phyloP scores from a whole-genome alignment of 92 coral and sea anemone species.

The Epizoanthus ramosus region DNA sequence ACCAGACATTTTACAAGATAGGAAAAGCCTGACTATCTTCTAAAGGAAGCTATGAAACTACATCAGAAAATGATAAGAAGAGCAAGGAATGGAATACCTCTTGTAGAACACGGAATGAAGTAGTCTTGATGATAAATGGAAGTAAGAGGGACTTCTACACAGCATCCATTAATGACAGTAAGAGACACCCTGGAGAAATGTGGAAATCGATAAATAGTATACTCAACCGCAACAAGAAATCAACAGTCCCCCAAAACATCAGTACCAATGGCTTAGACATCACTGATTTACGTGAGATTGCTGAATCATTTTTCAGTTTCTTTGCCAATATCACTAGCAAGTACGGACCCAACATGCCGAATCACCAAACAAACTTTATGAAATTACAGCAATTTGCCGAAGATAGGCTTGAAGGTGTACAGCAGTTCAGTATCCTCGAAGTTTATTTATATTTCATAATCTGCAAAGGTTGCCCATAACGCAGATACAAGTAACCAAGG shows the following conservation, averaged over 20 bases:
- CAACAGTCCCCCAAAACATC: constrained; percentile 1
- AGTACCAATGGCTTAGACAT: not conserved
- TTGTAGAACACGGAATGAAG: constrained; percentile 6
- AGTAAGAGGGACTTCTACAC: constrained; percentile 11
- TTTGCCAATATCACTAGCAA: constrained; percentile 2
- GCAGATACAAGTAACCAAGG: no score
- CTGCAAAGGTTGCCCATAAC: no score
- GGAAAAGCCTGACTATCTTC: constrained; percentile 6
- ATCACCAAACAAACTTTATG: not conserved
- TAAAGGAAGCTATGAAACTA: constrained; percentile 9
- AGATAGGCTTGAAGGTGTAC: not conserved
- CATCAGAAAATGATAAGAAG: not conserved
- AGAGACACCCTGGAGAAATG: constrained; percentile 3
- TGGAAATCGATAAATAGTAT: constrained; percentile 3
- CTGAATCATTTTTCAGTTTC: not conserved
- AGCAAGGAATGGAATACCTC: not conserved
- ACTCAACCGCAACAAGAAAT: constrained; percentile 20
- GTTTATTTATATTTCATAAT: no score
- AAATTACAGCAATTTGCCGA: not conserved
- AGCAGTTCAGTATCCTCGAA: not conserved
- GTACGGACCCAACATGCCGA: not conserved
- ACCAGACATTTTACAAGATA: not conserved
- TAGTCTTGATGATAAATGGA: constrained; percentile 29
- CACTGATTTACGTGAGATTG: constrained; percentile 2
- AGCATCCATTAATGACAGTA: not conserved